Evolutionary conservation across 2,797 vertebrate genomes (phyloP).

Genomic region (Megalops cyprinoides): DNA sequence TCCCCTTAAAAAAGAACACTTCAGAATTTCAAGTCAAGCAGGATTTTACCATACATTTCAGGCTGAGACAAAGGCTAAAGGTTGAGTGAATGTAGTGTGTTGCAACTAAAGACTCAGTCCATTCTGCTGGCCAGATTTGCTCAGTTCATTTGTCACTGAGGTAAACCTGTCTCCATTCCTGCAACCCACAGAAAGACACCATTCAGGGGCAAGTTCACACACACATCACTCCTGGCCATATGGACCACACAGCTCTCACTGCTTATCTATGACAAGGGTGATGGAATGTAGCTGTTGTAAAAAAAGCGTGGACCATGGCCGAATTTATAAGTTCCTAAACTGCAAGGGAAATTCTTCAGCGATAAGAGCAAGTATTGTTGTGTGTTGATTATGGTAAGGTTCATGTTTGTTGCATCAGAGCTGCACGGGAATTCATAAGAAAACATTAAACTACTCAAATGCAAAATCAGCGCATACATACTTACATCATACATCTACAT

Average conservation of each 20-base stretch:
- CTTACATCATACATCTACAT: not conserved
- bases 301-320: slow-evolving; percentile 41
- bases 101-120: no score
- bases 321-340: slow-evolving; percentile 38
- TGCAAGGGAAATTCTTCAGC: not conserved
- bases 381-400: not conserved
- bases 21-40: slow-evolving; percentile 18
- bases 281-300: slow-evolving; percentile 55
- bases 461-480: not conserved
- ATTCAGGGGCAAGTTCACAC: not conserved
- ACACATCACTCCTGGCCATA: slow-evolving; percentile 7
- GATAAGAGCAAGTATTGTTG: slow-evolving; percentile 22
- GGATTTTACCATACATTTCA: not conserved
- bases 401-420: not conserved
- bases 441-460: not conserved
- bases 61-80: no score
- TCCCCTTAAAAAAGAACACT: slow-evolving; percentile 41
- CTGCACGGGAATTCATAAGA: not conserved
- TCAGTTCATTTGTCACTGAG: no score
- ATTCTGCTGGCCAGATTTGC: not conserved
- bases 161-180: no score
- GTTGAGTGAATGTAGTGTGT: no score
- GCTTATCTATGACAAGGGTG: slow-evolving; percentile 53
- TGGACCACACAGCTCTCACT: slow-evolving; percentile 17
- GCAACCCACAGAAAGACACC: not conserved